These are phyloP conservation scores for Parauchenoglanis ngamensis DNA, from an alignment of 2,797 vertebrate genomes.

Conservation along the genomic window DNA sequence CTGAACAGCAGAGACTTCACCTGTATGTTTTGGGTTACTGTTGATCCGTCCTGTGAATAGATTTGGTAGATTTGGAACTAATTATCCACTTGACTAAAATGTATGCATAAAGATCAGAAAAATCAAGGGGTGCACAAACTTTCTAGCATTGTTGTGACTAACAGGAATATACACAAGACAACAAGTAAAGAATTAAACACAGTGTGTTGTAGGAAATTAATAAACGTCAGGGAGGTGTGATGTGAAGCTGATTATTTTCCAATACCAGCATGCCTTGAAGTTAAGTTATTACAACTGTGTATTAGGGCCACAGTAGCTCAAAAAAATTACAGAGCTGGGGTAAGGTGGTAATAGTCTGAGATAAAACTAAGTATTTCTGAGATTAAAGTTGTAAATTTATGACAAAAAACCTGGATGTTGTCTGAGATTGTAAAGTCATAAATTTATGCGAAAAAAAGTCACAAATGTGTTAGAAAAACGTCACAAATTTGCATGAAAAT, in stretches of 20 bases:
- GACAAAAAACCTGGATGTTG: too few relatives aligned
- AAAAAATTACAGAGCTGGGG: too few relatives aligned
- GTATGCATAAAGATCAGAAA: neutral
- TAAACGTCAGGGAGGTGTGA: neutral
- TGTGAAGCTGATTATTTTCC: neutral
- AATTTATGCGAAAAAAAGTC: too few relatives aligned
- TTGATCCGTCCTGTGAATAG: neutral
- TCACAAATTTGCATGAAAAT: too few relatives aligned
- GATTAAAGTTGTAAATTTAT: too few relatives aligned
- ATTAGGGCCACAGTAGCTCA: too few relatives aligned
- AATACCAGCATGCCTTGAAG: neutral
- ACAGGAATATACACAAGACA: neutral
- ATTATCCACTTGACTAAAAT: neutral
- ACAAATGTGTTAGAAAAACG: too few relatives aligned
- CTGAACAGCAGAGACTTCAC: neutral
- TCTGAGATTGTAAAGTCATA: too few relatives aligned
- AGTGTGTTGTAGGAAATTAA: neutral
- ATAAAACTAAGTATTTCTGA: too few relatives aligned
- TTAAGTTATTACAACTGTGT: neutral
- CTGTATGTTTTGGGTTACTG: neutral
- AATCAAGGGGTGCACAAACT: neutral
- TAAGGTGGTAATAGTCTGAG: too few relatives aligned
- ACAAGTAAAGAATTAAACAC: neutral
- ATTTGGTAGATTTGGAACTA: neutral
- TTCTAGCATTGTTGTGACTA: neutral